A percentile compares a stretch with the other conserved stretches of the same genome.
Evolutionary conservation across 2,797 vertebrate genomes (phyloP).

Genomic region (Anolis apletophallus): DNA sequence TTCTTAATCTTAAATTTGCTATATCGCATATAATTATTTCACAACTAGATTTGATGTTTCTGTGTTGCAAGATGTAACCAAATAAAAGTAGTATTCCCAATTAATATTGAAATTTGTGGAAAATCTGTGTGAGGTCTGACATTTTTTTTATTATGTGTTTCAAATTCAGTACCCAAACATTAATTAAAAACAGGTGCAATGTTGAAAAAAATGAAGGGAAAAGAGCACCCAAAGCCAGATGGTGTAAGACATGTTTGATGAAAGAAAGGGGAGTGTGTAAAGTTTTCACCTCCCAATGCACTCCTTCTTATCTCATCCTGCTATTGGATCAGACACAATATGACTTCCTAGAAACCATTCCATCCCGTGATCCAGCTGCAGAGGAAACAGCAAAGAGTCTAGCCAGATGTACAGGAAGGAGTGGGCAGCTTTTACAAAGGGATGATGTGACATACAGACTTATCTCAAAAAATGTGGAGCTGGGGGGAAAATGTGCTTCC

Average conservation of each 20-base stretch:
- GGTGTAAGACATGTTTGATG: background rate
- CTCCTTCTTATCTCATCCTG: background rate
- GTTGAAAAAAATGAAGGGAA: background rate
- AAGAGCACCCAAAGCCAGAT: background rate
- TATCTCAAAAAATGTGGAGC: background rate
- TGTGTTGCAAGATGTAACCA: no score
- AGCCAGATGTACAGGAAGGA: slow-evolving; percentile 37
- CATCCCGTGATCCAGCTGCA: slow-evolving; percentile 16
- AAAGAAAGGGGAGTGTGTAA: slow-evolving; percentile 11
- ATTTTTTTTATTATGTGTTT: no score
- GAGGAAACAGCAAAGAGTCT: background rate
- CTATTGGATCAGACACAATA: background rate
- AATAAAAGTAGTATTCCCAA: no score
- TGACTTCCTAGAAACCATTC: slow-evolving; percentile 15
- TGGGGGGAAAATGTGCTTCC: slow-evolving; percentile 8
- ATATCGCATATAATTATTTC: no score
- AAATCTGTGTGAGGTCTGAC: no score
- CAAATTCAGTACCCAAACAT: no score
- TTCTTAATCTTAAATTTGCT: no score
- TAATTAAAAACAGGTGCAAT: no score
- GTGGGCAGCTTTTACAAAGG: slow-evolving; percentile 3
- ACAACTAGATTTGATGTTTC: no score
- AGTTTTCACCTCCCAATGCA: background rate
- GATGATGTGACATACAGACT: background rate
- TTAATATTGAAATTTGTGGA: no score